A percentile compares a stretch with the other conserved stretches of the same genome.
These are phyloP conservation scores for Polydrusus cervinus DNA, from an alignment of 2,888 invertebrate genomes.

Conservation along the genomic window DNA sequence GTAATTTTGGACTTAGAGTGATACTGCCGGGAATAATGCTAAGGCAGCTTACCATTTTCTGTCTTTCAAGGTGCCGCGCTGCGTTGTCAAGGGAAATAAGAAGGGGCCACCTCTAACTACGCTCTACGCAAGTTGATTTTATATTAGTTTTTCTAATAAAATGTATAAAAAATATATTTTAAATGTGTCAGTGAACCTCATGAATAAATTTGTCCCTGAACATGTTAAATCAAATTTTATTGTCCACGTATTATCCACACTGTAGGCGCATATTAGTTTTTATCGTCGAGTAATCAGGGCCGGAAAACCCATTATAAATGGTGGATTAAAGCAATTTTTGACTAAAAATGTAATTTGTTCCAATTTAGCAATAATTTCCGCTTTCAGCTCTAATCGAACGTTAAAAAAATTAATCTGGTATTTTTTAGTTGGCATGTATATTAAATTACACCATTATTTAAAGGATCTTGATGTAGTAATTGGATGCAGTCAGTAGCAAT, in stretches of 20 bases:
- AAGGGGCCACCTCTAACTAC: too few species aligned
- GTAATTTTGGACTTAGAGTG: too few species aligned
- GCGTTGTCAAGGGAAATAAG: too few species aligned
- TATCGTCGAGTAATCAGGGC: constrained; percentile 53
- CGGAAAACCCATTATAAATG: constrained; percentile 55
- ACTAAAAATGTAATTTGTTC: constrained; percentile 55
- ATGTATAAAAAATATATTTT: too few species aligned
- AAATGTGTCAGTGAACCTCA: not conserved
- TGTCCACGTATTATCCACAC: constrained; percentile 51
- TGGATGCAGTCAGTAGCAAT: too few species aligned
- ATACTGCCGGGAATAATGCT: too few species aligned
- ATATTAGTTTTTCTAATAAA: too few species aligned
- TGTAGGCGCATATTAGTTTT: constrained; percentile 47
- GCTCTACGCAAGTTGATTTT: too few species aligned
- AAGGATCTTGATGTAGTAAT: too few species aligned
- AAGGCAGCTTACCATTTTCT: too few species aligned
- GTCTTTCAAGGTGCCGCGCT: too few species aligned
- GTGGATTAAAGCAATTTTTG: constrained; percentile 55
- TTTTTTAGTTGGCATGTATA: constrained; percentile 39
- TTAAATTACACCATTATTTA: too few species aligned
- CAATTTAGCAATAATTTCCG: constrained; percentile 56
- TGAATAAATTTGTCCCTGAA: constrained; percentile 46
- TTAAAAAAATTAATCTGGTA: constrained; percentile 39
- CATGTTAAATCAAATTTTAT: constrained; percentile 49
- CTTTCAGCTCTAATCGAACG: constrained; percentile 47